Conservation (phyloP, 1,140 invertebrate genomes). For the Camponotus floridanus region DNA sequence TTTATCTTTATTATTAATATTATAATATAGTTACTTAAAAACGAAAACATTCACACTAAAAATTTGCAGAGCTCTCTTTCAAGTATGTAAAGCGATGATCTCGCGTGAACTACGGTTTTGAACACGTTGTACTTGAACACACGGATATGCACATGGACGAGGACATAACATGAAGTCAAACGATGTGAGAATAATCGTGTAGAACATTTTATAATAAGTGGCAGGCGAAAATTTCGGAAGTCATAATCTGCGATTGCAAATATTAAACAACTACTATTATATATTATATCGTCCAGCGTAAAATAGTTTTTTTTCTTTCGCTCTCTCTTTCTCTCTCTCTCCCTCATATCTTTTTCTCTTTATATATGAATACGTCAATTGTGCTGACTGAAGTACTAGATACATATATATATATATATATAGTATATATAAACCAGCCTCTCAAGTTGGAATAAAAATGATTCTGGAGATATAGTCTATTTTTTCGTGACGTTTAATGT, state of each 20-base stretch:
- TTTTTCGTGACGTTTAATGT: conserved; percentile 16
- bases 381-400: conserved; percentile 1
- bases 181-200: conserved; percentile 15
- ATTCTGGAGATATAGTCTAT: conserved; percentile 18
- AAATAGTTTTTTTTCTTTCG: conserved; percentile 21
- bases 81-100: conserved; percentile 63
- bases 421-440: not conserved
- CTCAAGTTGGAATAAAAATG: conserved; percentile 40
- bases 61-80: conserved; percentile 76
- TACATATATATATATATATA: not conserved
- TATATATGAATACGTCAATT: not conserved
- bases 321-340: conserved; percentile 23
- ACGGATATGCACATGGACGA: conserved; percentile 56
- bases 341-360: conserved; percentile 12
- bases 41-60: conserved; percentile 79
- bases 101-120: conserved; percentile 65
- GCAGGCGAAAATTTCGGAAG: conserved; percentile 48
- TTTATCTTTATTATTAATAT: conserved; percentile 65
- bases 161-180: conserved; percentile 41
- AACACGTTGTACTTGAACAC: conserved; percentile 65
- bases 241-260: conserved; percentile 50
- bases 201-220: conserved; percentile 53
- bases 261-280: conserved; percentile 36
- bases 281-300: conserved; percentile 21
- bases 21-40: conserved; percentile 76